Percentiles rank a stretch among this genome's conserved stretches.
Conservation (phyloP, 2,113 vertebrate species). For the Urocynchramus pylzowi region DNA sequence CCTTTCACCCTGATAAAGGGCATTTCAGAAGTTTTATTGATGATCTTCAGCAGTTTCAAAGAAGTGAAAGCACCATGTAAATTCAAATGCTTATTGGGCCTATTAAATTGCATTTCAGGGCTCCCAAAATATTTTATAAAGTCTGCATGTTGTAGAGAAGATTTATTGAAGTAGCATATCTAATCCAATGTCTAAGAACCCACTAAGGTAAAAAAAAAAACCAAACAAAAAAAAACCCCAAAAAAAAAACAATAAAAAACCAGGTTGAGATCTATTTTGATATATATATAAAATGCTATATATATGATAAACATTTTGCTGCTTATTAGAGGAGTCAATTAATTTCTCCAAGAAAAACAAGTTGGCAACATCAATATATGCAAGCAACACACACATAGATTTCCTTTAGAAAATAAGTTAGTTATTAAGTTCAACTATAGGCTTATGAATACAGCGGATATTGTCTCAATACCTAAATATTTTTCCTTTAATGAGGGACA, state of each 20-base stretch:
- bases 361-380: neutral
- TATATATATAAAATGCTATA: neutral
- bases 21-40: neutral
- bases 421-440: neutral
- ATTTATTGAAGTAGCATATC: neutral
- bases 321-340: neutral
- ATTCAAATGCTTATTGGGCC: neutral
- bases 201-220: neutral
- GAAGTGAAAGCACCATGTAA: neutral
- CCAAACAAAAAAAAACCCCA: too few relatives aligned
- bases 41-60: neutral
- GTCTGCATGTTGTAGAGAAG: neutral
- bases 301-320: neutral
- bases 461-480: conserved; percentile 15
- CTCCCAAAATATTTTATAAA: neutral
- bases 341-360: neutral
- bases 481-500: conserved; percentile 20
- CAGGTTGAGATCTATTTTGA: neutral
- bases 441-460: conserved; percentile 15
- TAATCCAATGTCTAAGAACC: neutral
- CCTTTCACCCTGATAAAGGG: neutral
- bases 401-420: conserved; percentile 5
- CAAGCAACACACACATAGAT: neutral
- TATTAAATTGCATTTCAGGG: neutral
- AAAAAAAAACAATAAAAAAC: too few relatives aligned